Evolutionary conservation across 2,113 vertebrate species (phyloP).

Genomic region (Hemiscyllium ocellatum): DNA sequence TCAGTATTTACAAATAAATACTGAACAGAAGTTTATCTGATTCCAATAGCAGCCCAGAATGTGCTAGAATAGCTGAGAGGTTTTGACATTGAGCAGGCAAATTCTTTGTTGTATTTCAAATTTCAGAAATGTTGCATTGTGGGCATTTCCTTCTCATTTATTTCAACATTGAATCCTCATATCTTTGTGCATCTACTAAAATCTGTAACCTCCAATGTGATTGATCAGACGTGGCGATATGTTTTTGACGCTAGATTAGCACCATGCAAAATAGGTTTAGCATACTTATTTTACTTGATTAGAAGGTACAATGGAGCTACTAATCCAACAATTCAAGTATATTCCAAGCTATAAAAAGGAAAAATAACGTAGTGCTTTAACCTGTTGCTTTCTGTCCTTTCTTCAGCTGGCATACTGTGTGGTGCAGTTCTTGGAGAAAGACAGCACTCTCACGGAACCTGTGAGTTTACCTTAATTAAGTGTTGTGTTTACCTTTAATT

Average conservation of each 20-base stretch:
- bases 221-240: not conserved
- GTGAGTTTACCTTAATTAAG: slow-evolving; percentile 58
- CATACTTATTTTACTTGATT: not conserved
- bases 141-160: not conserved
- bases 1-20: not conserved
- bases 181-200: not conserved
- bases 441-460: slow-evolving; percentile 95
- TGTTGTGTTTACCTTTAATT: not conserved
- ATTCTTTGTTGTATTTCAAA: not conserved
- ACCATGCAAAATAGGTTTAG: not conserved
- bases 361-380: not conserved
- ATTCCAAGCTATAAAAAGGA: not conserved
- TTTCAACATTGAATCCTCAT: not conserved
- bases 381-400: slow-evolving; percentile 41
- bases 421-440: slow-evolving; percentile 95
- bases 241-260: not conserved
- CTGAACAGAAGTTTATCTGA: not conserved
- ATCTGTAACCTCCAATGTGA: not conserved
- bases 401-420: slow-evolving; percentile 90
- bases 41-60: not conserved
- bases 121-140: not conserved
- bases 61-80: not conserved
- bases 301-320: not conserved
- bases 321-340: not conserved
- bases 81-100: not conserved